Conservation (phyloP, 1,140 invertebrate species). For the Yoshiicerus persimilis region DNA sequence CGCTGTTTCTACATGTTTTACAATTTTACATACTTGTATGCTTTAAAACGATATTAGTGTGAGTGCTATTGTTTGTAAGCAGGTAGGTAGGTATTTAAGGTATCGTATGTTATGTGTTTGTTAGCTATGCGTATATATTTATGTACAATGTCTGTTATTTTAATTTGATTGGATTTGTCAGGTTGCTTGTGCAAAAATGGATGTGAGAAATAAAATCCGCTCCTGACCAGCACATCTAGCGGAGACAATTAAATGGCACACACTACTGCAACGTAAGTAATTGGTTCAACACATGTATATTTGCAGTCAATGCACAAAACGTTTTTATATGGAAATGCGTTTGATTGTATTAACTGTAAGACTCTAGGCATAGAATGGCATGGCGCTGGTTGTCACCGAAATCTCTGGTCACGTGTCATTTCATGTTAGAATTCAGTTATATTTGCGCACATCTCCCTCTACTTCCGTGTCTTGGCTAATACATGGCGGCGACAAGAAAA, state of each 20-base stretch:
- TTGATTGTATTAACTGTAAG: no score
- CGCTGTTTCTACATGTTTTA: not conserved
- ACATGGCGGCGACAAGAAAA: not conserved
- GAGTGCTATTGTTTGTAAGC: not conserved
- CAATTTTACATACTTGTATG: not conserved
- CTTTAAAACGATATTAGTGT: not conserved
- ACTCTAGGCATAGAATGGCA: no score
- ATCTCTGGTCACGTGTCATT: no score
- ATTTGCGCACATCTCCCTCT: no score
- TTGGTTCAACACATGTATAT: not conserved
- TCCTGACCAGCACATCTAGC: conserved; percentile 7
- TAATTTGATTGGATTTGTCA: not conserved
- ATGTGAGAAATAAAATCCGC: not conserved
- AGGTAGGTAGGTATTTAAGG: not conserved
- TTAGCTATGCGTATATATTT: not conserved
- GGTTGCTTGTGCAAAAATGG: not conserved
- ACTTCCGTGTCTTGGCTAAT: not conserved
- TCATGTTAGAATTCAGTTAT: no score
- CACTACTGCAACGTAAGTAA: not conserved
- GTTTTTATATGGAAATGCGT: not conserved
- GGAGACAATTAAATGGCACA: not conserved
- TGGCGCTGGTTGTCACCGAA: no score
- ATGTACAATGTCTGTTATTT: not conserved
- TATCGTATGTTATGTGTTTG: not conserved
- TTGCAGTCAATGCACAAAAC: not conserved